These are phyloP conservation scores for Aleiodes alternator DNA, from an alignment of 2,888 invertebrate genomes.

Conservation along the genomic window DNA sequence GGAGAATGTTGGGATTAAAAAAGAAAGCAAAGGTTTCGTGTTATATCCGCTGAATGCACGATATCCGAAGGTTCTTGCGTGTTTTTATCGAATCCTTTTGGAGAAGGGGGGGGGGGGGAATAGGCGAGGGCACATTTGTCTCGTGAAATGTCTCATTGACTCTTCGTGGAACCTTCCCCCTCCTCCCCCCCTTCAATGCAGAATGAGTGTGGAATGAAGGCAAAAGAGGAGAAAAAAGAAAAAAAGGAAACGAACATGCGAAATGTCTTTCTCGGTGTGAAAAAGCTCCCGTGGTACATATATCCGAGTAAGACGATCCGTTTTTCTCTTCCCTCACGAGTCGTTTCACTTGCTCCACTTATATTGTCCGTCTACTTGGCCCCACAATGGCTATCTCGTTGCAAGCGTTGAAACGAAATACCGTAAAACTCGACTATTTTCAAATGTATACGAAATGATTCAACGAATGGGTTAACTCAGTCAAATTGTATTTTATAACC, in stretches of 20 bases:
- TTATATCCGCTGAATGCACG: too few species aligned
- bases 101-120: too few species aligned
- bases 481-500: not conserved
- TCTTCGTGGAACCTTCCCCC: too few species aligned
- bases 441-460: constrained; percentile 8
- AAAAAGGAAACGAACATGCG: too few species aligned
- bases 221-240: constrained; percentile 28
- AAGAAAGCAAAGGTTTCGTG: not conserved
- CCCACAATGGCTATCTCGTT: constrained; percentile 29
- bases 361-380: constrained; percentile 25
- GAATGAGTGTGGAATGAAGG: constrained; percentile 48
- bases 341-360: constrained; percentile 19
- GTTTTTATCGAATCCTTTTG: too few species aligned
- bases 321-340: constrained; percentile 28
- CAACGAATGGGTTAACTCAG: not conserved
- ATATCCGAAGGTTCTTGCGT: too few species aligned
- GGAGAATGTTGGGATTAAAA: constrained; percentile 56
- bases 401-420: constrained; percentile 7
- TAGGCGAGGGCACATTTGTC: too few species aligned
- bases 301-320: constrained; percentile 15
- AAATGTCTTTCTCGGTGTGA: not conserved
- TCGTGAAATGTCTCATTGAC: too few species aligned
- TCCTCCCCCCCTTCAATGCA: too few species aligned
- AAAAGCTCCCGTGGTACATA: constrained; percentile 26
- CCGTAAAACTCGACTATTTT: constrained; percentile 11